Conservation (phyloP, 2,113 vertebrate genomes). For the Acanthochromis polyacanthus region DNA sequence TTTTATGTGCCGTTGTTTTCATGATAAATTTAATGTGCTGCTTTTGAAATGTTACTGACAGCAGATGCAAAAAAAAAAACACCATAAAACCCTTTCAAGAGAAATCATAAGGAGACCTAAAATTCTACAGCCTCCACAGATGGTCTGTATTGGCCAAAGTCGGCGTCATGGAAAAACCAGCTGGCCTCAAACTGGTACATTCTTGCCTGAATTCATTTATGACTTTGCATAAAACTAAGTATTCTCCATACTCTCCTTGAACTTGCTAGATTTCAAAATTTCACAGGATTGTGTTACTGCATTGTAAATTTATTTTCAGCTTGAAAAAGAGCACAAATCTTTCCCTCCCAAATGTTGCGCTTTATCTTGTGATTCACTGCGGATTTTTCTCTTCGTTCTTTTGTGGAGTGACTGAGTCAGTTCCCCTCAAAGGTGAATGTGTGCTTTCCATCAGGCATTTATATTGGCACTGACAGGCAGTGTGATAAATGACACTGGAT, state of each 20-base stretch:
- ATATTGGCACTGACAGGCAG: constrained; percentile 75
- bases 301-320: constrained; percentile 5
- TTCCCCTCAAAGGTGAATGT: constrained; percentile 67
- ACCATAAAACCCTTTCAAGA: constrained; percentile 36
- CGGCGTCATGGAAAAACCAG: constrained; percentile 37
- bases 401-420: constrained; percentile 41
- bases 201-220: constrained; percentile 16
- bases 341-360: constrained; percentile 10
- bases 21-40: constrained; percentile 20
- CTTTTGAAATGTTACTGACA: constrained; percentile 28
- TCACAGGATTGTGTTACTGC: neutral
- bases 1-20: constrained; percentile 41
- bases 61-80: constrained; percentile 43
- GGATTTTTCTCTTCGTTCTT: constrained; percentile 24
- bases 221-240: constrained; percentile 4
- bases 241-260: constrained; percentile 16
- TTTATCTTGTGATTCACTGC: constrained; percentile 39
- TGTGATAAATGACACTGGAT: constrained; percentile 73
- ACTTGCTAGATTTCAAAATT: neutral
- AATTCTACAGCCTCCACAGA: constrained; percentile 52
- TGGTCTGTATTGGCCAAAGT: constrained; percentile 30
- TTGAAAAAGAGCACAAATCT: constrained; percentile 15
- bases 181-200: constrained; percentile 26
- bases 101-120: constrained; percentile 18
- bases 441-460: constrained; percentile 71